Conservation (phyloP, 1,140 invertebrate genomes). For the Antheraea pernyi region DNA sequence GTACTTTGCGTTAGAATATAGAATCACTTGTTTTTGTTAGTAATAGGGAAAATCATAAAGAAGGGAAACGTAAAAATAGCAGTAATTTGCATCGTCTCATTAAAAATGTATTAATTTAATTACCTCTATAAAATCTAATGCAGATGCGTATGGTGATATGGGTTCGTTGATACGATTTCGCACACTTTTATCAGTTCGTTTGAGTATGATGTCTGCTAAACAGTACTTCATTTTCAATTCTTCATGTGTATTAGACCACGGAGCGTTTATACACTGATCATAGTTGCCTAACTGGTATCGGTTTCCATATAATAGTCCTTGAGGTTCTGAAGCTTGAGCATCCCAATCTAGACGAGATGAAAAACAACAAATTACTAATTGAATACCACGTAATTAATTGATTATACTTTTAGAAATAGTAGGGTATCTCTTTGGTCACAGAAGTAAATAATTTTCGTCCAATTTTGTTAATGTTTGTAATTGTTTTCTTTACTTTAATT, state of each 20-base stretch:
- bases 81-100: too few relatives aligned
- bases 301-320: constrained; percentile 79
- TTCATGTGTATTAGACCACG: constrained; percentile 60
- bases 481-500: too few relatives aligned
- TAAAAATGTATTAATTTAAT: too few relatives aligned
- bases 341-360: constrained; percentile 79
- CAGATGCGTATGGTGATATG: constrained; percentile 70
- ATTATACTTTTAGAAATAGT: too few relatives aligned
- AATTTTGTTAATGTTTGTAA: too few relatives aligned
- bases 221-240: constrained; percentile 80
- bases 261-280: constrained; percentile 80
- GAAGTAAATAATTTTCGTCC: too few relatives aligned
- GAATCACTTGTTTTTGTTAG: too few relatives aligned
- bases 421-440: too few relatives aligned
- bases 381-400: neutral
- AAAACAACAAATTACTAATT: neutral
- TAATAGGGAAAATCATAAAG: too few relatives aligned
- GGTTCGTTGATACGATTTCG: constrained; percentile 55
- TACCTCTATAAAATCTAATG: constrained; percentile 79
- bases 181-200: constrained; percentile 52
- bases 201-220: constrained; percentile 69
- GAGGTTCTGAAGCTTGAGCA: constrained; percentile 80
- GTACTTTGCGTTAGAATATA: too few relatives aligned
- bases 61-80: too few relatives aligned
- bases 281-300: constrained; percentile 82